Evolutionary conservation across 2,113 vertebrate genomes (phyloP).

Genomic region (Eubucco bourcierii): DNA sequence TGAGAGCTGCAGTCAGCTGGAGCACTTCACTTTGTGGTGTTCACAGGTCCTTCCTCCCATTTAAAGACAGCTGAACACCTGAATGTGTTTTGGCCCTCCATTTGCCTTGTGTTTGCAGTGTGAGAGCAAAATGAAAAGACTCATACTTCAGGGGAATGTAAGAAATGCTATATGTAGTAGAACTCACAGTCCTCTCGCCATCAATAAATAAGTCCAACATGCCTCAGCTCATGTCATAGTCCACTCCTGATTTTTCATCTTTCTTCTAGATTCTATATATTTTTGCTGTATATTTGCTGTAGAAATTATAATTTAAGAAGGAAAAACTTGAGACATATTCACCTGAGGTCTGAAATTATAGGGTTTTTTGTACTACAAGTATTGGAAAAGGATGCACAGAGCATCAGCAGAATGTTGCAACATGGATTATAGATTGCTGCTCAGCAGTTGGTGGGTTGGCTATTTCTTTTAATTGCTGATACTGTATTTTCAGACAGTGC

Average conservation of each 20-base stretch:
- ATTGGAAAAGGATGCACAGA: background rate
- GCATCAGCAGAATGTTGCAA: constrained; percentile 46
- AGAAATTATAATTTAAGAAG: background rate
- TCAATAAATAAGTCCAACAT: background rate
- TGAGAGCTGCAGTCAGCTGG: background rate
- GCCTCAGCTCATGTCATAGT: background rate
- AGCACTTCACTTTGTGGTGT: background rate
- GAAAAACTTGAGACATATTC: background rate
- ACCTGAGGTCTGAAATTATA: background rate
- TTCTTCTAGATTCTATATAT: background rate
- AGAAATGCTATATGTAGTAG: background rate
- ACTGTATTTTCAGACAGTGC: constrained; percentile 40
- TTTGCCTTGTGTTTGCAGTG: background rate
- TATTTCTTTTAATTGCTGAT: constrained; percentile 61
- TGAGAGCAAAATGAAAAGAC: background rate
- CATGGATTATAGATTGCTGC: constrained; percentile 39
- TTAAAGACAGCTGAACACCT: background rate
- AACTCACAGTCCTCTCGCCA: background rate
- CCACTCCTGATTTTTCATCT: background rate
- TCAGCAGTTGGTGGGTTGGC: constrained; percentile 39
- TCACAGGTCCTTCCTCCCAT: background rate
- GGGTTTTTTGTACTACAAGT: background rate
- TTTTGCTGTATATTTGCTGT: background rate
- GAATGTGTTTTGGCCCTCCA: background rate
- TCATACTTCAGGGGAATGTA: background rate